Percentiles rank a stretch among this genome's conserved stretches.
Evolutionary conservation across 2,888 invertebrate genomes (phyloP).

Genomic region (Xestia rhomboidea): DNA sequence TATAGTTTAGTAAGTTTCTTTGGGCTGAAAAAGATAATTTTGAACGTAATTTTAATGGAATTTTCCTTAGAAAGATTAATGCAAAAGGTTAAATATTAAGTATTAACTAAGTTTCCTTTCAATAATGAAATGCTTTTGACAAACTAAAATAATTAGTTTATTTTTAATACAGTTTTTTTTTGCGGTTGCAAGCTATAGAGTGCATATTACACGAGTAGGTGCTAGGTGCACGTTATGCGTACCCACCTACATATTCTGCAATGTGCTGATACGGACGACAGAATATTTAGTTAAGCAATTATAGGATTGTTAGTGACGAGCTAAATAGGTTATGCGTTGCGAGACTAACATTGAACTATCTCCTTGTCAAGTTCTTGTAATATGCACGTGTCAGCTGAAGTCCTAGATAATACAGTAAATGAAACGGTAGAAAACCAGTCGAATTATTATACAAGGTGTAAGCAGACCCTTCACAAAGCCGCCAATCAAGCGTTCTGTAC

Average conservation of each 20-base stretch:
- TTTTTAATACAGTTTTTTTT: not conserved
- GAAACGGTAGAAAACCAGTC: too few species aligned
- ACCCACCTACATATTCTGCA: not conserved
- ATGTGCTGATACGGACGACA: not conserved
- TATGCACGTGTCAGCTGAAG: not conserved
- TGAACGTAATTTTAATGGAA: not conserved
- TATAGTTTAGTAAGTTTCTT: slow-evolving; percentile 2
- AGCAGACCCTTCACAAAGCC: too few species aligned
- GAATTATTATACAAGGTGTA: too few species aligned
- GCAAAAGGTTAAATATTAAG: not conserved
- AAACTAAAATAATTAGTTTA: not conserved
- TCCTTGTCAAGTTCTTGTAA: not conserved
- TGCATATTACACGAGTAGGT: not conserved
- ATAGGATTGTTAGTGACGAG: slow-evolving; percentile 13
- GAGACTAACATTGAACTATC: slow-evolving; percentile 32
- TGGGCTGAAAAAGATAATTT: not conserved
- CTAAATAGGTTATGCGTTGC: not conserved
- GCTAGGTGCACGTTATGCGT: not conserved
- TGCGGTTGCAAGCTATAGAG: not conserved
- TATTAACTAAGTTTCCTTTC: not conserved
- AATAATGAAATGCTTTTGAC: not conserved
- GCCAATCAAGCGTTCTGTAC: too few species aligned
- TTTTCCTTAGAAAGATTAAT: not conserved
- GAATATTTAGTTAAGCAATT: slow-evolving; percentile 25
- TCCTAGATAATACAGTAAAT: too few species aligned